Conservation (phyloP, 2,113 vertebrate species). For the Psittacula cyanocephala region DNA sequence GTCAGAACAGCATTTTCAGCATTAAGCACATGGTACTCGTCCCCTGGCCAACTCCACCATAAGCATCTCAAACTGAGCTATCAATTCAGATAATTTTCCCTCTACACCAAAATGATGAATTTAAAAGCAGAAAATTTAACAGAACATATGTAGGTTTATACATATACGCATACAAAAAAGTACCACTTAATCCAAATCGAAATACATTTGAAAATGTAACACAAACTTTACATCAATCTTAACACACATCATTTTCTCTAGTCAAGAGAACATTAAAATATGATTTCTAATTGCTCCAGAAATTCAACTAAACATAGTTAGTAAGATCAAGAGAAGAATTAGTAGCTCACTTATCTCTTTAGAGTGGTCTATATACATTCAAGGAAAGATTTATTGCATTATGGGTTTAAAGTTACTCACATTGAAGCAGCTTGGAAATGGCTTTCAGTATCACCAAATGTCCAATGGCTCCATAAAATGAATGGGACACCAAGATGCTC, state of each 20-base stretch:
- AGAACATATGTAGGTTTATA: neutral
- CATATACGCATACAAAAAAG: rapidly evolving
- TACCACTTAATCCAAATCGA: neutral
- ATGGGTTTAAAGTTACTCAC: neutral
- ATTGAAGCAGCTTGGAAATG: neutral
- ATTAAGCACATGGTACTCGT: neutral
- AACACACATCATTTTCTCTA: neutral
- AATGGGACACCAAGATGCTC: neutral
- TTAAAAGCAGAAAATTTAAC: neutral
- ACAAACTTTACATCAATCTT: neutral
- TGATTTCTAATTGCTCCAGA: neutral
- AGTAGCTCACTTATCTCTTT: neutral
- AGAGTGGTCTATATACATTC: neutral
- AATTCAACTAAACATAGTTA: neutral
- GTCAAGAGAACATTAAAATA: neutral
- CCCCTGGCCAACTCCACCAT: neutral
- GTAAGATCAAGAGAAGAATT: neutral
- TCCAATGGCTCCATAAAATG: neutral
- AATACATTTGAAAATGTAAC: neutral
- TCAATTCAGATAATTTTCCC: neutral
- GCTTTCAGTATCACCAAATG: neutral
- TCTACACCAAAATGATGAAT: neutral
- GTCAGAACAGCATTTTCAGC: neutral
- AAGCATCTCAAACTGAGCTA: neutral
- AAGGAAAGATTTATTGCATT: neutral